phyloP scores from a whole-genome alignment of 2,113 vertebrate genomes.

The Neodon shergylaensis region DNA sequence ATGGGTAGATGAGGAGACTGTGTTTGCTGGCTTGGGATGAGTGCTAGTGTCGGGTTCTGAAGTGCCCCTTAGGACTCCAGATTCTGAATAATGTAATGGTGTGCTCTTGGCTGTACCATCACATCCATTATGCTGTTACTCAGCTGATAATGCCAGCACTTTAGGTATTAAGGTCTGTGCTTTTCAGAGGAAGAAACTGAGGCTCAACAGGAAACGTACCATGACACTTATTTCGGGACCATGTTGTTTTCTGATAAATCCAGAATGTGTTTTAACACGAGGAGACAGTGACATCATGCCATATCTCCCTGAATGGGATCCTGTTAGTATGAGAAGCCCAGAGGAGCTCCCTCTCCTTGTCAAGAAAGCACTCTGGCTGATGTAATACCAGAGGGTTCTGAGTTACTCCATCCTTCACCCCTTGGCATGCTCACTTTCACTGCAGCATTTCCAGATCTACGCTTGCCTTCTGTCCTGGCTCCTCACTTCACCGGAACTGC shows the following conservation, averaged over 20 bases:
- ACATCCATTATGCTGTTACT: slow-evolving; percentile 69
- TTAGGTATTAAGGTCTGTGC: background rate
- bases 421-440: background rate
- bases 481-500: background rate
- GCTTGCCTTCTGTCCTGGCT: background rate
- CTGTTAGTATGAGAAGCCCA: background rate
- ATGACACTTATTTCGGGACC: background rate
- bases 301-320: background rate
- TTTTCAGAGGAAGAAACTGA: slow-evolving; percentile 68
- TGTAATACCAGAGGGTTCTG: background rate
- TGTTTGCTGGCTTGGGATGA: slow-evolving; percentile 41
- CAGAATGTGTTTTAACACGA: background rate
- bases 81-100: slow-evolving; percentile 58
- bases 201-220: background rate
- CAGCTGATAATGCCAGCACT: background rate
- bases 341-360: background rate
- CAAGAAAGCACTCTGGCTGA: background rate
- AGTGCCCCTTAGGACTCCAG: slow-evolving; percentile 55
- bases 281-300: background rate
- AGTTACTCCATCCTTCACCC: background rate
- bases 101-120: slow-evolving; percentile 21
- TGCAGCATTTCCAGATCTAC: background rate
- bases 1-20: background rate
- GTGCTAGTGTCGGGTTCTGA: slow-evolving; percentile 20
- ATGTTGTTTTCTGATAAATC: background rate